These are phyloP conservation scores for Halichoeres trimaculatus DNA, from an alignment of 2,113 vertebrate genomes.

Conservation along the genomic window DNA sequence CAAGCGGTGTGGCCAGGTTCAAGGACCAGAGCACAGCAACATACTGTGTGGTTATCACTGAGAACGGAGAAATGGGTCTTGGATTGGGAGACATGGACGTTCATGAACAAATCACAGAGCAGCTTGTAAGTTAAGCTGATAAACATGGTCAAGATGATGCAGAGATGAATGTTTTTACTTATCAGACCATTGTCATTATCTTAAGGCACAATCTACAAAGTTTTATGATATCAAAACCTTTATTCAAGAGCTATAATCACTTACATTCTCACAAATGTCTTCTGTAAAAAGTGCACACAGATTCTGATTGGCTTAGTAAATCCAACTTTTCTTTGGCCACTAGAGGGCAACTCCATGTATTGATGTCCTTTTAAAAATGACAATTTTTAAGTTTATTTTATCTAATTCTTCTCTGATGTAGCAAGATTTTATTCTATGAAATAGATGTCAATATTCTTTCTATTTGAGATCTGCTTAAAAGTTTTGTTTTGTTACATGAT, in stretches of 20 bases:
- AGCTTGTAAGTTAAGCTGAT: constrained; percentile 82
- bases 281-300: too few relatives aligned
- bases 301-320: too few relatives aligned
- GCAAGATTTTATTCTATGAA: too few relatives aligned
- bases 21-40: constrained; percentile 80
- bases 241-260: too few relatives aligned
- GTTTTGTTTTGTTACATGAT: not conserved
- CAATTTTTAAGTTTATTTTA: too few relatives aligned
- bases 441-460: too few relatives aligned
- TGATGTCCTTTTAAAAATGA: too few relatives aligned
- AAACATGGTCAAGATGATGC: not conserved
- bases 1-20: constrained; percentile 73
- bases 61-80: constrained; percentile 86
- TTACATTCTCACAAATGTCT: too few relatives aligned
- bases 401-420: too few relatives aligned
- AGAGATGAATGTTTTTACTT: not conserved
- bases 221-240: too few relatives aligned
- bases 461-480: not conserved
- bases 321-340: not conserved
- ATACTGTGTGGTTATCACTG: constrained; percentile 81
- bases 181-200: too few relatives aligned
- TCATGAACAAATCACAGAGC: constrained; percentile 88
- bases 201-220: not conserved
- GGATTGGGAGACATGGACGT: constrained; percentile 93
- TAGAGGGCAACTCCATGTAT: not conserved